phyloP scores from a whole-genome alignment of 2,888 invertebrate genomes.

The Ypsolopha sequella region DNA sequence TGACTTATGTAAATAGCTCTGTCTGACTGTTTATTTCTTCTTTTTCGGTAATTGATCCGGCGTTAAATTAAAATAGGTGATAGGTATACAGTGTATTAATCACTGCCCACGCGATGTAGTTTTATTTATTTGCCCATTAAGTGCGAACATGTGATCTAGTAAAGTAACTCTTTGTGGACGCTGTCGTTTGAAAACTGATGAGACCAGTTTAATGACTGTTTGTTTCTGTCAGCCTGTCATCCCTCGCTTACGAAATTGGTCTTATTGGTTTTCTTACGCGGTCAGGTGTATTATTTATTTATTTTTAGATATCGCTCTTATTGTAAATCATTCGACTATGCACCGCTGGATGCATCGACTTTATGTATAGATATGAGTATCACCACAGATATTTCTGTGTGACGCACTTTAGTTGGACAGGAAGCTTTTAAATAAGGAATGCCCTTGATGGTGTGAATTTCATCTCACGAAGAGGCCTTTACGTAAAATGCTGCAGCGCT shows the following conservation, averaged over 20 bases:
- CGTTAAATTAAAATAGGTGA: slow-evolving; percentile 54
- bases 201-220: slow-evolving; percentile 57
- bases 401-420: no score
- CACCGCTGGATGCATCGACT: slow-evolving; percentile 7
- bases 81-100: slow-evolving; percentile 17
- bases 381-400: no score
- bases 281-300: slow-evolving; percentile 47
- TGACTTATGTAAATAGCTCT: slow-evolving; percentile 68
- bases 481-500: slow-evolving; percentile 5
- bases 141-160: slow-evolving; percentile 67
- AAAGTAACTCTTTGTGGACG: slow-evolving; percentile 54
- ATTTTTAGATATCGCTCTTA: slow-evolving; percentile 30
- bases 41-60: slow-evolving; percentile 50
- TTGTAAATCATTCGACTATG: slow-evolving; percentile 15
- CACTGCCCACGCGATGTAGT: slow-evolving; percentile 31
- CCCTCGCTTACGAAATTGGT: slow-evolving; percentile 44
- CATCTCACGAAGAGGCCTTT: background rate
- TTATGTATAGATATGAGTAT: background rate
- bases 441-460: no score
- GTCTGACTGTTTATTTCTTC: slow-evolving; percentile 55
- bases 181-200: slow-evolving; percentile 63
- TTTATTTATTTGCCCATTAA: slow-evolving; percentile 67
- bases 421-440: no score
- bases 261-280: slow-evolving; percentile 57
- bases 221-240: slow-evolving; percentile 48